These are phyloP conservation scores for Dendronephthya gigantea DNA, from an alignment of 64 coral and sea anemone genomes.

Conservation along the genomic window DNA sequence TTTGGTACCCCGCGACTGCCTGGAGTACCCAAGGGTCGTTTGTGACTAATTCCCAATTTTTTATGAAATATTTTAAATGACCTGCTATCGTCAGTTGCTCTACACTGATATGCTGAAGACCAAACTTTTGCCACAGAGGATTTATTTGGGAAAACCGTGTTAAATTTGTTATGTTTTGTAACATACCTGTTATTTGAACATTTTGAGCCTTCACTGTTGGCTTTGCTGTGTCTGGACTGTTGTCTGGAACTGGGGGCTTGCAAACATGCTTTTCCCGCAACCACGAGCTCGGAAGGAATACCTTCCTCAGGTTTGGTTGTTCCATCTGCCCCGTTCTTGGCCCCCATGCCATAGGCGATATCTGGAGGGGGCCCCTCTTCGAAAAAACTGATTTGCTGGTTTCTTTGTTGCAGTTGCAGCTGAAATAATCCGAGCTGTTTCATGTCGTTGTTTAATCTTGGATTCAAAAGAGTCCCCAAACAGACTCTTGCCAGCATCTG, in stretches of 20 bases:
- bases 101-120: not conserved
- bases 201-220: not conserved
- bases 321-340: conserved; percentile 13
- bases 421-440: conserved; percentile 21
- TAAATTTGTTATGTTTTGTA: conserved; percentile 11
- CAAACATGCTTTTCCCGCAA: not conserved
- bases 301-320: not conserved
- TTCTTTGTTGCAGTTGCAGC: not conserved
- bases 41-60: not conserved
- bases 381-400: conserved; percentile 22
- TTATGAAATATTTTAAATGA: not conserved
- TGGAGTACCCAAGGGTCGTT: not conserved
- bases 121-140: conserved; percentile 5
- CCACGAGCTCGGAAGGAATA: not conserved
- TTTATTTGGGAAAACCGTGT: not conserved
- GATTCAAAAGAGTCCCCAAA: conserved; percentile 16
- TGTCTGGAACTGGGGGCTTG: not conserved
- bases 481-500: conserved; percentile 12
- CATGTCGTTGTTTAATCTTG: conserved; percentile 17
- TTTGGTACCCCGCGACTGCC: not conserved
- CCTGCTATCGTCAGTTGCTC: not conserved
- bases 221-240: conserved; percentile 20
- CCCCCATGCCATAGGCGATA: conserved; percentile 21
- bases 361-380: conserved; percentile 29
- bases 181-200: not conserved